These are phyloP conservation scores for Galagoides demidoff DNA, from an alignment of 2,797 vertebrate genomes.

Conservation along the genomic window DNA sequence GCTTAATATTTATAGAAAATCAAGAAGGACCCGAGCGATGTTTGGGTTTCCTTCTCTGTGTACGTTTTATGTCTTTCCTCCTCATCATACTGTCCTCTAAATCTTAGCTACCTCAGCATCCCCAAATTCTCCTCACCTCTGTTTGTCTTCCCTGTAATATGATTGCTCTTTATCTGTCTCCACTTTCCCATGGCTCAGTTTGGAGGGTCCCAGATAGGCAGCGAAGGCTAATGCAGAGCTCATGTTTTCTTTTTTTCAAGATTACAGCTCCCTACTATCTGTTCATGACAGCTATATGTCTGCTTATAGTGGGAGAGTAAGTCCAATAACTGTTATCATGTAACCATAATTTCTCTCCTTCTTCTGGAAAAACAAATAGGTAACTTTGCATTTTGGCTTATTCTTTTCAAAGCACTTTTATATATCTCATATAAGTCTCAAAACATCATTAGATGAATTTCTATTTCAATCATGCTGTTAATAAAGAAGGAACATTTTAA, in stretches of 20 bases:
- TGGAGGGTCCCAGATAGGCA: neutral
- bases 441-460: neutral
- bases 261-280: neutral
- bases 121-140: neutral
- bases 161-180: neutral
- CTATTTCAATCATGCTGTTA: neutral
- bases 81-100: neutral
- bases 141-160: neutral
- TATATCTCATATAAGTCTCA: neutral
- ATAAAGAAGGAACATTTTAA: neutral
- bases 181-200: neutral
- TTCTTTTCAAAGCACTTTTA: slow-evolving; percentile 5
- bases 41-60: neutral
- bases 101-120: neutral
- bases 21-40: neutral
- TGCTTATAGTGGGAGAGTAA: neutral
- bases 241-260: neutral
- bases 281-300: neutral
- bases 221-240: neutral
- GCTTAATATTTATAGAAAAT: neutral
- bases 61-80: neutral
- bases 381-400: neutral
- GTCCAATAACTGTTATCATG: neutral
- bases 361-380: neutral
- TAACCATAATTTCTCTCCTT: neutral